Percentiles rank a stretch among this genome's conserved stretches.
Evolutionary conservation across 1,140 invertebrate genomes (phyloP).

Genomic region (Trichonephila clavata): DNA sequence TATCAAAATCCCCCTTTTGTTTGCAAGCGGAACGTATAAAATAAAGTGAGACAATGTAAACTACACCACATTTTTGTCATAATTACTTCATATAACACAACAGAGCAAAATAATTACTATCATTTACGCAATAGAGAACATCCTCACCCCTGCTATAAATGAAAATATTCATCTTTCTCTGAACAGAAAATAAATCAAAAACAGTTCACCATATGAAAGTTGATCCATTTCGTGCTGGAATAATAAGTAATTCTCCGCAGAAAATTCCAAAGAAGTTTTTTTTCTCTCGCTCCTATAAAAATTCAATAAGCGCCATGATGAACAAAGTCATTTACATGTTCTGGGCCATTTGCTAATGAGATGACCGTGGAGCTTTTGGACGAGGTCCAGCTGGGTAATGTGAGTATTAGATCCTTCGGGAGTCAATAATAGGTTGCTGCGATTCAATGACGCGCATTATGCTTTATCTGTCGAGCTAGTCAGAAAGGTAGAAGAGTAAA

Average conservation of each 20-base stretch:
- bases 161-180: neutral
- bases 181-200: neutral
- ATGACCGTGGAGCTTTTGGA: neutral
- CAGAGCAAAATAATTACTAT: neutral
- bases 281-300: neutral
- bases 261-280: neutral
- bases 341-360: constrained; percentile 30
- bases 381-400: neutral
- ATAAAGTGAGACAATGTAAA: no score
- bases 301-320: neutral
- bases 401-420: neutral
- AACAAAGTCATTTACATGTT: constrained; percentile 39
- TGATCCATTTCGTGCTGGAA: neutral
- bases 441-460: neutral
- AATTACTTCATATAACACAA: neutral
- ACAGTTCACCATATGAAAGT: neutral
- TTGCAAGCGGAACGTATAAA: no score
- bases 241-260: neutral
- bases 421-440: neutral
- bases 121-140: no score
- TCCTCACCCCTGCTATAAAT: neutral
- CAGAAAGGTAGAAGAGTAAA: neutral
- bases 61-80: no score
- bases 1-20: no score
- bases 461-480: neutral